Base-by-base conservation (phyloP, 2,797 vertebrate species). In the Cichlasoma orientale region DNA sequence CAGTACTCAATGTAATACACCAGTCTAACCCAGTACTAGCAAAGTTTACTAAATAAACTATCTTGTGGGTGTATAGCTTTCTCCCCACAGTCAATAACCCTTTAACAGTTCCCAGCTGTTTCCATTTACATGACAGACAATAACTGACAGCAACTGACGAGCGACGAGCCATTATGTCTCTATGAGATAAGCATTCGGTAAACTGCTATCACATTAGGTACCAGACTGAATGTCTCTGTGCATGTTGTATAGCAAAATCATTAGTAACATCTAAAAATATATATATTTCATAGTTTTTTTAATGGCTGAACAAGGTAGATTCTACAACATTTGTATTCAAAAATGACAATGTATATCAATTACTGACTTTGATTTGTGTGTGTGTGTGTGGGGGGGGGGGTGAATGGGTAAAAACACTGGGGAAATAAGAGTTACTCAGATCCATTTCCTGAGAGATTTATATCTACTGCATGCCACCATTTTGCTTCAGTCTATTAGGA, bases 231-330 rank as follows among this genome's bases (percentile, higher is more conserved):
- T 61, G 13, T 55, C 44, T 50, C 69, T 59, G 54, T 77, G 27
- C 1, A 84, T 78, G 88, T 87, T 87, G 84, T 87, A 90, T 85
- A 89, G 84, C 80, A 90, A 86, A 78, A 82, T 77, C 66, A 79
- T 84, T 68, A 59, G 23, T 73, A 73, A 47, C 52, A 36, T 75
- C 82, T 59, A 53, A 76, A 80, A 69, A 52, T 27, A 63, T 75
- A 61, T 59, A n/a, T n/a, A 14, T 73, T 47, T n/a, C 11, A 56
- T 36, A 1, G 23, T 27, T 27, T 29, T 29, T 72, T 72, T 14
- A 4, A 41, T 27, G 36, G 23, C 16, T 44, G 5, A n/a, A 29
- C 21, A 52, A 5, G 31, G 14, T 38, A 9, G 0, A 41, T 56
- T 23, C 8, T 18, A 27, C 69, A 27, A 7, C 0, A 25, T 72